These are phyloP conservation scores for Morone saxatilis DNA, from an alignment of 2,113 vertebrate genomes.

Conservation along the genomic window DNA sequence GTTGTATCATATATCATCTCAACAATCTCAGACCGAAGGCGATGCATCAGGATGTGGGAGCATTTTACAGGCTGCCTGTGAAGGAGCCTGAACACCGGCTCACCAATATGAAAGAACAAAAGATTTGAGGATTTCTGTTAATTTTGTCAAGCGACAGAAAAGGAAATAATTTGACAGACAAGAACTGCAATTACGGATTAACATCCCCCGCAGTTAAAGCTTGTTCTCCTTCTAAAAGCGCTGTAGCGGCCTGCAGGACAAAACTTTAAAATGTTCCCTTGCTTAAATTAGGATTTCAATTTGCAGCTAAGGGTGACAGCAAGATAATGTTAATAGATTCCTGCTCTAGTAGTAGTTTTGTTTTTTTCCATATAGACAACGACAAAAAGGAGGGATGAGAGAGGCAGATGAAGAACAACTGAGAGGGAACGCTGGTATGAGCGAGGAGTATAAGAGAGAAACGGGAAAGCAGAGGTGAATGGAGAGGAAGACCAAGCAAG, in stretches of 20 bases:
- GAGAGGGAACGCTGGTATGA: not conserved
- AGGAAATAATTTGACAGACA: constrained; percentile 26
- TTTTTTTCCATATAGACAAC: not conserved
- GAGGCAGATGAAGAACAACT: not conserved
- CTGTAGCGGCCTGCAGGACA: not conserved
- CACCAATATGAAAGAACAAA: not conserved
- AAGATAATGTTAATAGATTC: not conserved
- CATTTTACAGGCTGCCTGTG: not conserved
- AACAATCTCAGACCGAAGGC: constrained; percentile 5
- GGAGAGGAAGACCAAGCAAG: constrained; percentile 3
- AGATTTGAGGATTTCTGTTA: constrained; percentile 3
- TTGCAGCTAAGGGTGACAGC: constrained; percentile 3
- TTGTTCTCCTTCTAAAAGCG: constrained; percentile 12
- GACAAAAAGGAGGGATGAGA: not conserved
- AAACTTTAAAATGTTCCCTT: not conserved
- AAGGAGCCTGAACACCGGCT: not conserved
- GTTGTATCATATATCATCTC: constrained; percentile 40
- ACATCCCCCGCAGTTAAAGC: constrained; percentile 22
- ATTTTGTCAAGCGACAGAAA: not conserved
- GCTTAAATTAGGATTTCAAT: constrained; percentile 37
- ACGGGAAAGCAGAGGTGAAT: constrained; percentile 77
- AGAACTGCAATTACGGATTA: constrained; percentile 41
- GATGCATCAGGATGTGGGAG: not conserved
- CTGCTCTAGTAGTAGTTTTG: not conserved
- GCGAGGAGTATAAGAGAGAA: not conserved